Conservation (phyloP, 2,888 invertebrate genomes). For the Eupsilia transversa region DNA sequence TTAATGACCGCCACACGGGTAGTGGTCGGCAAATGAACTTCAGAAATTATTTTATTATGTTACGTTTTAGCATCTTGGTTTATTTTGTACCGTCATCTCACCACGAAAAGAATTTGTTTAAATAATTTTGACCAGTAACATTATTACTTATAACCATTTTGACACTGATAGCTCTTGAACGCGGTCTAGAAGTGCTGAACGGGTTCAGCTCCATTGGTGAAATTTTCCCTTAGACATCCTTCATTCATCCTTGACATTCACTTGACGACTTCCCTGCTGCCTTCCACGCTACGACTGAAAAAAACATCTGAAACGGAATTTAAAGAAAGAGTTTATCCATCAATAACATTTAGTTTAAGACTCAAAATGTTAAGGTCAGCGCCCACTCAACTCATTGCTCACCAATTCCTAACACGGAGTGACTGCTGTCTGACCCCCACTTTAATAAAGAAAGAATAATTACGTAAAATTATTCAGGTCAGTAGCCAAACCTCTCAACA, state of each 20-base stretch:
- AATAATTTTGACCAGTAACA: no score
- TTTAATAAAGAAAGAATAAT: constrained; percentile 37
- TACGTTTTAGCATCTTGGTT: constrained; percentile 22
- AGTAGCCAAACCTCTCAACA: constrained; percentile 7
- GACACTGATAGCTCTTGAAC: no score
- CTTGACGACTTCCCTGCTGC: neutral
- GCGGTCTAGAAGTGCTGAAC: no score
- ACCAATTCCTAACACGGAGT: constrained; percentile 7
- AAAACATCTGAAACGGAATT: neutral
- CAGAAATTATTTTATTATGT: constrained; percentile 27
- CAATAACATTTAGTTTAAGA: neutral
- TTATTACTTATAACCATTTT: no score
- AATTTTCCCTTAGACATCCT: neutral
- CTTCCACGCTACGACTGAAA: neutral
- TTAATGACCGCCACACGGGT: neutral
- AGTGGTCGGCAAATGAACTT: constrained; percentile 4
- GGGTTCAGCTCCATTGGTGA: no score
- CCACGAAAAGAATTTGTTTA: neutral
- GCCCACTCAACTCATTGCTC: neutral
- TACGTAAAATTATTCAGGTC: constrained; percentile 53
- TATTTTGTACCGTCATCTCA: constrained; percentile 20
- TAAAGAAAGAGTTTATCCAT: neutral
- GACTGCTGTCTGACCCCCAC: neutral
- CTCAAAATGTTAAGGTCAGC: constrained; percentile 23
- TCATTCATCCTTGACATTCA: neutral